These are phyloP conservation scores for Dromius quadrimaculatus DNA, from an alignment of 2,888 invertebrate genomes.

Conservation along the genomic window DNA sequence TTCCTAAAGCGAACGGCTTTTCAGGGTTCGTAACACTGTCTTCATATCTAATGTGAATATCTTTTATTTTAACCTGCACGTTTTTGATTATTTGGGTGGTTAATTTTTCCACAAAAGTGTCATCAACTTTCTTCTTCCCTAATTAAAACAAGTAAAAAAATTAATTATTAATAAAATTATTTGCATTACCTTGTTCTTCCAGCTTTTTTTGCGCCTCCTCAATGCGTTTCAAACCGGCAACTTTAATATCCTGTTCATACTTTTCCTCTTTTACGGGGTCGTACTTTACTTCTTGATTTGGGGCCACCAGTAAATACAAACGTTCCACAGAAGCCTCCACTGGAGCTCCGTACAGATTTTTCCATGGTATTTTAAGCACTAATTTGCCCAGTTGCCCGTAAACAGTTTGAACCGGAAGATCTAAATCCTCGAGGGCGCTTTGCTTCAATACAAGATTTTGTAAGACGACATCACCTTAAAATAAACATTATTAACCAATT, in stretches of 20 bases:
- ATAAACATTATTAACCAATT: constrained; percentile 53
- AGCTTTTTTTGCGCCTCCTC: constrained; percentile 84
- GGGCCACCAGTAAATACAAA: constrained; percentile 88
- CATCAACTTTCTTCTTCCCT: constrained; percentile 78
- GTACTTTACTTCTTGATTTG: constrained; percentile 88
- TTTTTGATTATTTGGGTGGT: constrained; percentile 93
- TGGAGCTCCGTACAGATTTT: constrained; percentile 95
- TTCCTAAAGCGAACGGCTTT: constrained; percentile 86
- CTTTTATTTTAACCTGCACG: constrained; percentile 88
- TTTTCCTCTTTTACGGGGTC: constrained; percentile 89
- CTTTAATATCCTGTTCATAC: constrained; percentile 80
- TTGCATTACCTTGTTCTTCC: constrained; percentile 74
- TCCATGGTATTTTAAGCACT: constrained; percentile 97
- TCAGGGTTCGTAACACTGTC: constrained; percentile 83
- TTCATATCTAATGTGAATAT: constrained; percentile 93
- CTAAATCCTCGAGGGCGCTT: constrained; percentile 90
- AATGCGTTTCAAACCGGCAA: constrained; percentile 81
- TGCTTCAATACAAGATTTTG: constrained; percentile 90
- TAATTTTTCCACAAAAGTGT: constrained; percentile 90
- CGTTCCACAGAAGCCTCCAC: constrained; percentile 92
- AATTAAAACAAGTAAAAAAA: constrained; percentile 55
- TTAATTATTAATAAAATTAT: constrained; percentile 1
- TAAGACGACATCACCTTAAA: constrained; percentile 91
- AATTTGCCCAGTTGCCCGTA: constrained; percentile 93
- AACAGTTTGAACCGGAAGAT: constrained; percentile 93